A percentile compares a stretch with the other conserved stretches of the same genome.
These are phyloP conservation scores for Littorina saxatilis DNA, from an alignment of 1,140 invertebrate species.

Conservation along the genomic window DNA sequence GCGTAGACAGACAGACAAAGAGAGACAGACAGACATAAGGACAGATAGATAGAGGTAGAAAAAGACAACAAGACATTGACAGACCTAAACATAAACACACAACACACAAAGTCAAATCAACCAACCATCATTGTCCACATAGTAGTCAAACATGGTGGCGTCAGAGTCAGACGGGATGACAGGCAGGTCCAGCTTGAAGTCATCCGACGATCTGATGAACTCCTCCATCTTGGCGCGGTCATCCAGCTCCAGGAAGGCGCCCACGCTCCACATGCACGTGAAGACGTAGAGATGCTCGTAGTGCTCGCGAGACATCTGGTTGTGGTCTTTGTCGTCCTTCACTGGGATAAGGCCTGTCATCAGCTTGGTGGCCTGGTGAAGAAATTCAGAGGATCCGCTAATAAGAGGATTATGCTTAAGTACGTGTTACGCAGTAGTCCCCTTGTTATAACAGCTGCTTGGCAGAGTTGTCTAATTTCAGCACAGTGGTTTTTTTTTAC, in stretches of 20 bases:
- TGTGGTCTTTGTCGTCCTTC: slow-evolving; percentile 71
- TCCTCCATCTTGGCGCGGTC: slow-evolving; percentile 89
- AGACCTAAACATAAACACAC: no score
- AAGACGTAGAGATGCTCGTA: slow-evolving; percentile 73
- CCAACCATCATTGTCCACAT: slow-evolving; percentile 83
- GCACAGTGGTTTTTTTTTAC: no score
- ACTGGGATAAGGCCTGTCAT: slow-evolving; percentile 72
- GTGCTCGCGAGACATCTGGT: slow-evolving; percentile 73
- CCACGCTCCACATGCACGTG: slow-evolving; percentile 82
- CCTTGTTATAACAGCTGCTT: no score
- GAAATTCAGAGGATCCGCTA: no score
- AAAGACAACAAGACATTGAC: no score
- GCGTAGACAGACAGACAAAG: no score
- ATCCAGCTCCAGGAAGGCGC: slow-evolving; percentile 90
- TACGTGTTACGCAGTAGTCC: no score
- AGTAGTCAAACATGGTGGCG: slow-evolving; percentile 91
- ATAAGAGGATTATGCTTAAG: no score
- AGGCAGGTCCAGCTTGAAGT: slow-evolving; percentile 83
- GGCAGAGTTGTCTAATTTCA: no score
- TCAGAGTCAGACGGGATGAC: slow-evolving; percentile 78
- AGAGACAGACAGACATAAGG: no score
- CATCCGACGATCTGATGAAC: slow-evolving; percentile 83
- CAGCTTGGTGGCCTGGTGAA: slow-evolving; percentile 64
- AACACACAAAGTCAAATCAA: no score
- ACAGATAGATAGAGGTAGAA: no score